Conservation (phyloP, 1,140 invertebrate genomes). For the Brachionus rotundiformis region DNA sequence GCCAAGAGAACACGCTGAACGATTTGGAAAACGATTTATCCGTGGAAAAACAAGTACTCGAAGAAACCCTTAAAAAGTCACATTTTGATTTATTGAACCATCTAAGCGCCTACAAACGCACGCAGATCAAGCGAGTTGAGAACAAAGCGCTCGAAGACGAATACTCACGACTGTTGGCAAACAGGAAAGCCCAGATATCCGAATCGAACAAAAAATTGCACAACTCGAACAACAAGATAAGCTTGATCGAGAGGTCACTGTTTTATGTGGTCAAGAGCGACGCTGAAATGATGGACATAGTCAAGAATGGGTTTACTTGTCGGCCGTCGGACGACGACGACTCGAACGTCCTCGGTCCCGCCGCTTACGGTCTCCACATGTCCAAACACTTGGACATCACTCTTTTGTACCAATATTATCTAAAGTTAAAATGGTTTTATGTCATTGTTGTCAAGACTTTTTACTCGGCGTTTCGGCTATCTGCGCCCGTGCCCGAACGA, state of each 20-base stretch:
- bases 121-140: background rate
- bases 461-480: background rate
- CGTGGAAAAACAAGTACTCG: background rate
- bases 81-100: background rate
- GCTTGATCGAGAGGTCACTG: background rate
- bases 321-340: constrained; percentile 15
- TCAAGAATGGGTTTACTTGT: constrained; percentile 31
- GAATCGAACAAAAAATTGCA: background rate
- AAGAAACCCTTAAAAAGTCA: background rate
- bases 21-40: background rate
- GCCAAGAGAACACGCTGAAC: background rate
- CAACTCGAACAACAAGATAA: background rate
- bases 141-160: constrained; percentile 22
- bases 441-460: constrained; percentile 34
- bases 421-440: constrained; percentile 17
- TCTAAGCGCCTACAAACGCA: background rate
- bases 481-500: background rate
- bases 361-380: constrained; percentile 9
- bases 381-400: constrained; percentile 24
- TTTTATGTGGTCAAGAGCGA: background rate
- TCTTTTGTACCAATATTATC: constrained; percentile 37
- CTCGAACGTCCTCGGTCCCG: background rate
- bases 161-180: background rate
- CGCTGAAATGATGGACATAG: background rate
- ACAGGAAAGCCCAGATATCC: background rate